Evolutionary conservation across 2,113 vertebrate genomes (phyloP).

Genomic region (Microtus montanus): DNA sequence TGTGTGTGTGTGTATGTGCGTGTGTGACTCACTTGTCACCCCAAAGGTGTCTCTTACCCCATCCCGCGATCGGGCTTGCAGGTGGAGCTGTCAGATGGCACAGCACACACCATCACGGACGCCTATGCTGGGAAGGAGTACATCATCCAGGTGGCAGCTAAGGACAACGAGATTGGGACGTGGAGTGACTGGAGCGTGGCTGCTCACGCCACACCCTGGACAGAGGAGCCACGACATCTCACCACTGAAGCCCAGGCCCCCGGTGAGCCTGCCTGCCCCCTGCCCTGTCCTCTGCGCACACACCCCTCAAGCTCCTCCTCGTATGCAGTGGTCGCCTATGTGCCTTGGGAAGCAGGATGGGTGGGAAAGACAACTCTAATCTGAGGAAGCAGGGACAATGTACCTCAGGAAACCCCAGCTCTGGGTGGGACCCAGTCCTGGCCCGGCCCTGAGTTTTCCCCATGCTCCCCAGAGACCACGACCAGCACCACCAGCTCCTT

Average conservation of each 20-base stretch:
- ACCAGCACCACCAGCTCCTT: constrained; percentile 79
- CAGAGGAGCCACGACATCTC: constrained; percentile 91
- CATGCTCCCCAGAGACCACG: constrained; percentile 81
- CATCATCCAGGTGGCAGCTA: constrained; percentile 98
- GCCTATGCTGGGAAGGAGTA: constrained; percentile 97
- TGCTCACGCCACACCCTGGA: constrained; percentile 96
- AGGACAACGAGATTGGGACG: constrained; percentile 97
- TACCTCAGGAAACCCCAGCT: background rate
- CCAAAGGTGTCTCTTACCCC: background rate
- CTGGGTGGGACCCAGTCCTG: background rate
- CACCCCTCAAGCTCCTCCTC: background rate
- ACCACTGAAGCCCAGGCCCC: constrained; percentile 88
- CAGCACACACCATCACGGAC: constrained; percentile 94
- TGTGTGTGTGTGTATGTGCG: too few relatives aligned
- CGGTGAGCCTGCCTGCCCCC: constrained; percentile 52
- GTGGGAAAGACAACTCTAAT: background rate
- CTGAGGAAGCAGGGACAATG: background rate
- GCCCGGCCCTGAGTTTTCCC: constrained; percentile 72
- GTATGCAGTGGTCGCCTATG: background rate
- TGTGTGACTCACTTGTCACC: background rate
- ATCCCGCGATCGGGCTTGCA: constrained; percentile 69
- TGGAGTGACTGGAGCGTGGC: constrained; percentile 99
- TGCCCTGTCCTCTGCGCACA: background rate
- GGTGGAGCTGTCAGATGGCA: constrained; percentile 97
- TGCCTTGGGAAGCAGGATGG: background rate